Conservation (phyloP, 2,888 invertebrate genomes). For the Zonitis immaculata region DNA sequence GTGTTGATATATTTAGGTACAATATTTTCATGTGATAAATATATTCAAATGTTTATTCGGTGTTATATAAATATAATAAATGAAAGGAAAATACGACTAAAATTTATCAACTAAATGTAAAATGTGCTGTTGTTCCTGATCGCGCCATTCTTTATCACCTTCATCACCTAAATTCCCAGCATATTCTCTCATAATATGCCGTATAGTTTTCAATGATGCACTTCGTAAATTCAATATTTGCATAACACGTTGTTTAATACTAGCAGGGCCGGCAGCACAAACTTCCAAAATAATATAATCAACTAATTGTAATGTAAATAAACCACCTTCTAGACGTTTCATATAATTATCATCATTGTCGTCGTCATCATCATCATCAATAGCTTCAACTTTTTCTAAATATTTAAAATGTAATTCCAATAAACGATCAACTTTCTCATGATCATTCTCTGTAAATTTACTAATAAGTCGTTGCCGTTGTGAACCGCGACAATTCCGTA, state of each 20-base stretch:
- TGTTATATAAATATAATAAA: too few relatives aligned
- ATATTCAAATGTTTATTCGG: too few relatives aligned
- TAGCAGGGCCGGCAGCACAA: constrained; percentile 64
- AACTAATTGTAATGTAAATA: constrained; percentile 94
- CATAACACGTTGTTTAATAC: constrained; percentile 79
- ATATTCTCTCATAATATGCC: constrained; percentile 93
- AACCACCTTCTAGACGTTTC: constrained; percentile 80
- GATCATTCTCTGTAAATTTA: constrained; percentile 97
- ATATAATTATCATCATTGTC: constrained; percentile 78
- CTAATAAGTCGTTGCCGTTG: constrained; percentile 86
- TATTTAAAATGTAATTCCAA: constrained; percentile 97
- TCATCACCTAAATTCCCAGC: constrained; percentile 93
- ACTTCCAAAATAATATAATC: constrained; percentile 85
- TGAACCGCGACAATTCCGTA: constrained; percentile 86
- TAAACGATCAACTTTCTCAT: constrained; percentile 95
- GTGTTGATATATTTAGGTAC: too few relatives aligned
- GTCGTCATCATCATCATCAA: constrained; percentile 57
- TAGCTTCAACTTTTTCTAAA: constrained; percentile 82
- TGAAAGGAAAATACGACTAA: constrained; percentile 49
- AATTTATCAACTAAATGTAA: constrained; percentile 91
- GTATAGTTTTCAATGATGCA: constrained; percentile 86
- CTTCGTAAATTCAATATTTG: constrained; percentile 85
- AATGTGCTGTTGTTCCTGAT: constrained; percentile 87
- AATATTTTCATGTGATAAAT: too few relatives aligned
- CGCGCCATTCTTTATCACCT: constrained; percentile 77